Conservation (phyloP, 35 echinoderm and acorn worm species). For the Eucidaris tribuloides region DNA sequence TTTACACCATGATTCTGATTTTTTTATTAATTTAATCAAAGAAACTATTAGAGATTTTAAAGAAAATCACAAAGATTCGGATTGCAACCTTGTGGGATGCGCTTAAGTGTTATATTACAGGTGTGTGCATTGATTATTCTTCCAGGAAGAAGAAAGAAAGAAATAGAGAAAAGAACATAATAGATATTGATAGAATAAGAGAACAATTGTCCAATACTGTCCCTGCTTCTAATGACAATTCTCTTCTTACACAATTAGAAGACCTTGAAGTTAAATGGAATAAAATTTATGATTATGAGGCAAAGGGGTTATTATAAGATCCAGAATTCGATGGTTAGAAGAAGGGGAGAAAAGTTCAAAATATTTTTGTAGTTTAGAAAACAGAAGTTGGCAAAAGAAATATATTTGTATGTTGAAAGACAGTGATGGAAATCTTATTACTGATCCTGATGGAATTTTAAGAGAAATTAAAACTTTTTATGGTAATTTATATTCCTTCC, state of each 20-base stretch:
- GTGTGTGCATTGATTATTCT: conserved; percentile 10
- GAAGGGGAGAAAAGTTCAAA: conserved; percentile 37
- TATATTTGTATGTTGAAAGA: not conserved
- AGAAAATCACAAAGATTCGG: not conserved
- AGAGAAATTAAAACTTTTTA: too few species aligned
- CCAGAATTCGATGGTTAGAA: conserved; percentile 29
- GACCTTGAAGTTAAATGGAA: not conserved
- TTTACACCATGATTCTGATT: conserved; percentile 31
- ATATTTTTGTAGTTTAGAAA: conserved; percentile 37
- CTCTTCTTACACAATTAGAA: not conserved
- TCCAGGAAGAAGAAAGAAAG: conserved; percentile 14
- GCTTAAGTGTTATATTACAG: conserved; percentile 14
- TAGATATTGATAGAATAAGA: too few species aligned
- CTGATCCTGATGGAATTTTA: too few species aligned
- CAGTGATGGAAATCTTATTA: not conserved
- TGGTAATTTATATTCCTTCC: too few species aligned
- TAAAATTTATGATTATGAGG: conserved; percentile 15
- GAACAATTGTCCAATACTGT: too few species aligned
- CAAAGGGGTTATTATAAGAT: conserved; percentile 31
- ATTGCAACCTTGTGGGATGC: conserved; percentile 27
- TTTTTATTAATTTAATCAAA: conserved; percentile 3
- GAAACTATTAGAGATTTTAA: not conserved
- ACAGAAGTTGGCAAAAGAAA: not conserved
- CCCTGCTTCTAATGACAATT: too few species aligned
- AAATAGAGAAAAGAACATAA: not conserved